Percentiles rank a stretch among this genome's conserved stretches.
phyloP scores from a whole-genome alignment of 2,113 vertebrate genomes.

The Hyla sarda region DNA sequence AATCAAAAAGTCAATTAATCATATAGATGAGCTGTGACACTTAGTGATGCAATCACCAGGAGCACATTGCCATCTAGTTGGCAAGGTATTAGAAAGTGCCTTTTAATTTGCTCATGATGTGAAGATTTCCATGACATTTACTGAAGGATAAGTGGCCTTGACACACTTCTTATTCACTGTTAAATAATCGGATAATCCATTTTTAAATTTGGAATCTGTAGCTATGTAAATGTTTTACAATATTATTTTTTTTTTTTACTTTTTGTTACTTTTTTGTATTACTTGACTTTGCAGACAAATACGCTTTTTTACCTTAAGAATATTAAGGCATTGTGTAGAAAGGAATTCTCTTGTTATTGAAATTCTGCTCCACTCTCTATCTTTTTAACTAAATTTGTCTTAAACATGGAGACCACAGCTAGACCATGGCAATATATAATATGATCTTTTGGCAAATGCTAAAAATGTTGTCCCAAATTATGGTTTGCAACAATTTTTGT shows the following conservation, averaged over 20 bases:
- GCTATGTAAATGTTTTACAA: neutral
- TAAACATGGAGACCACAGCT: too few relatives aligned
- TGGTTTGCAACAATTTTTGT: too few relatives aligned
- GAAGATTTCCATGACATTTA: constrained; percentile 62
- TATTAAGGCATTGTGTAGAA: too few relatives aligned
- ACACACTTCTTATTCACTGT: constrained; percentile 34
- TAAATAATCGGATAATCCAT: constrained; percentile 45
- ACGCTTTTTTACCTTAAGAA: too few relatives aligned
- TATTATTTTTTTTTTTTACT: neutral
- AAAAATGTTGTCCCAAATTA: too few relatives aligned
- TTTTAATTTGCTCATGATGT: constrained; percentile 69
- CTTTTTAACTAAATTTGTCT: too few relatives aligned
- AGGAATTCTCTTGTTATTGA: too few relatives aligned
- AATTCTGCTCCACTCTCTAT: too few relatives aligned
- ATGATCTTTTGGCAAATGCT: too few relatives aligned
- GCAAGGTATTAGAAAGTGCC: constrained; percentile 65
- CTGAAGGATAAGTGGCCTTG: constrained; percentile 41
- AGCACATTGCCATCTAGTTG: constrained; percentile 61
- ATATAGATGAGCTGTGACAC: constrained; percentile 68
- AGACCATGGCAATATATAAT: too few relatives aligned
- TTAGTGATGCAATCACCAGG: constrained; percentile 67
- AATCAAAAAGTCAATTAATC: constrained; percentile 79
- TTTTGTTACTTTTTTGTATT: neutral
- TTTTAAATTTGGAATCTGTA: constrained; percentile 3
- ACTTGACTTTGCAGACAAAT: neutral